Evolutionary conservation across 2,797 vertebrate genomes (phyloP).

Genomic region (Phalanger gymnotis): DNA sequence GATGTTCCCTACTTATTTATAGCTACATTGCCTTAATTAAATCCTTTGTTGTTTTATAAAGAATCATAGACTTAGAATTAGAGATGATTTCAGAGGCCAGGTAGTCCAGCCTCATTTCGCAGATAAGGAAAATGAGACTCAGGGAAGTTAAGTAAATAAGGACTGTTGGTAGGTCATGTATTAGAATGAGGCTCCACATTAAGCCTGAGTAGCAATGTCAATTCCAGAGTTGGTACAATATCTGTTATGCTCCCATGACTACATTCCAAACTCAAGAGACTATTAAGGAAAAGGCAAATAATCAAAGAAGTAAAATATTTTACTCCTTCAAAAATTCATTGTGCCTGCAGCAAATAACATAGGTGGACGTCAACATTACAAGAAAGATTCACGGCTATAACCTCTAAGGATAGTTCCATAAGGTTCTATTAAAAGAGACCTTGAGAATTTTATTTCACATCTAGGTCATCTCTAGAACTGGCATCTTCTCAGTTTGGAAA

Average conservation of each 20-base stretch:
- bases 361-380: background rate
- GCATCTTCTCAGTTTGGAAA: slow-evolving; percentile 37
- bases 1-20: background rate
- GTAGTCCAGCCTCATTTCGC: background rate
- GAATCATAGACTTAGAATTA: background rate
- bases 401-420: background rate
- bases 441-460: background rate
- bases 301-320: slow-evolving; percentile 4
- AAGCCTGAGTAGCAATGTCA: background rate
- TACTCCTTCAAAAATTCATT: background rate
- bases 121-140: background rate
- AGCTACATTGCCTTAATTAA: background rate
- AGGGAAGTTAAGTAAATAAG: background rate
- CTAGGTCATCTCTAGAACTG: slow-evolving; percentile 24
- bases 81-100: background rate
- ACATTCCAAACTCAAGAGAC: slow-evolving; percentile 1
- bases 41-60: background rate
- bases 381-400: background rate
- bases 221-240: background rate
- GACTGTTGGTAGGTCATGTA: background rate
- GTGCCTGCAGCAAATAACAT: background rate
- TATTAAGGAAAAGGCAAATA: background rate
- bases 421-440: background rate
- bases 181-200: background rate
- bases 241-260: background rate